phyloP scores from a whole-genome alignment of 2,888 invertebrate species.

The Lepidochitona cinerea region DNA sequence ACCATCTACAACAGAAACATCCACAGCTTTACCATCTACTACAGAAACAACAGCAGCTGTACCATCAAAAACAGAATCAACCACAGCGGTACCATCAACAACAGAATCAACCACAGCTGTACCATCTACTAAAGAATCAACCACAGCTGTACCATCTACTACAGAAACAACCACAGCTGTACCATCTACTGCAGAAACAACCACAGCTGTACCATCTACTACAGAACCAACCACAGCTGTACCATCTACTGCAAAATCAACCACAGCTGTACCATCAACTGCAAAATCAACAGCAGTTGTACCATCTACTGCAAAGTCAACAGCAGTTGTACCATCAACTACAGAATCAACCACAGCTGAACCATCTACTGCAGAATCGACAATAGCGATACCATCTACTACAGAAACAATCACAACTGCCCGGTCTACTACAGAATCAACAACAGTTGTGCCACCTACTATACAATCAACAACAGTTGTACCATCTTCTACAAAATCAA shows the following conservation, averaged over 20 bases:
- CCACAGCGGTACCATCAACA: neutral
- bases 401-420: neutral
- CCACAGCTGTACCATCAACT: neutral
- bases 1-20: neutral
- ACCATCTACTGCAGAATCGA: neutral
- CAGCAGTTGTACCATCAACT: neutral
- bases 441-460: neutral
- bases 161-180: neutral
- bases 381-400: neutral
- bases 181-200: neutral
- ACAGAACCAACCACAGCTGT: neutral
- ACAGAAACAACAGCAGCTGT: neutral
- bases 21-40: too few species aligned
- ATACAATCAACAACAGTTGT: neutral
- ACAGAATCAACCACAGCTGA: neutral
- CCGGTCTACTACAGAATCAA: neutral
- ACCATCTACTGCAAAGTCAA: neutral
- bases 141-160: neutral
- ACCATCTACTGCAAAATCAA: neutral
- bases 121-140: neutral
- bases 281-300: neutral
- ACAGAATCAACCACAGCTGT: neutral
- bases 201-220: neutral
- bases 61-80: neutral
- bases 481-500: neutral